Conservation (phyloP, 2,888 invertebrate species). For the Lepetodrilus schrolli region DNA sequence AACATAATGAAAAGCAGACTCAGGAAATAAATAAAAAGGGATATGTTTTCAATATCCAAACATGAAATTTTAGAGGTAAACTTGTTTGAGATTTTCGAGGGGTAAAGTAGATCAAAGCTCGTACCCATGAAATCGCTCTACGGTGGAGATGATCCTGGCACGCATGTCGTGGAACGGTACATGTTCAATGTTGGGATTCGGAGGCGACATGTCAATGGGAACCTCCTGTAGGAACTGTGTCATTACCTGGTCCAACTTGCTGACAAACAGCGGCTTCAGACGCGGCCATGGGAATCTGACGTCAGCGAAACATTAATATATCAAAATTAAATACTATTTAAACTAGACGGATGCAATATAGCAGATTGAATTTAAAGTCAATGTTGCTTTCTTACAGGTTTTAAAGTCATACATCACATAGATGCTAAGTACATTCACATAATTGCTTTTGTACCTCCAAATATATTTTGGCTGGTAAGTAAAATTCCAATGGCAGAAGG, state of each 20-base stretch:
- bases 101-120: constrained; percentile 10
- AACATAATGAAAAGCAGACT: no score
- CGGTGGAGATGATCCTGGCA: constrained; percentile 66
- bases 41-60: no score
- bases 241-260: constrained; percentile 89
- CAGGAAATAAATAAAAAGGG: no score
- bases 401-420: neutral
- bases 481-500: no score
- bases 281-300: constrained; percentile 88
- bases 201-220: constrained; percentile 85
- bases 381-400: neutral
- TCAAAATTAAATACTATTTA: no score
- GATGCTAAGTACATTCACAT: no score
- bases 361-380: neutral
- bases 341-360: no score
- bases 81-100: no score
- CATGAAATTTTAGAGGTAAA: no score
- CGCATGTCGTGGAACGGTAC: constrained; percentile 92
- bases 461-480: no score
- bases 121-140: constrained; percentile 74
- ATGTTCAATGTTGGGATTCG: constrained; percentile 90
- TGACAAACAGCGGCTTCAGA: constrained; percentile 89
- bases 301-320: no score
- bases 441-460: no score
- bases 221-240: constrained; percentile 88